Evolutionary conservation across 2,113 vertebrate genomes (phyloP).

Genomic region (Thalassoma bifasciatum): DNA sequence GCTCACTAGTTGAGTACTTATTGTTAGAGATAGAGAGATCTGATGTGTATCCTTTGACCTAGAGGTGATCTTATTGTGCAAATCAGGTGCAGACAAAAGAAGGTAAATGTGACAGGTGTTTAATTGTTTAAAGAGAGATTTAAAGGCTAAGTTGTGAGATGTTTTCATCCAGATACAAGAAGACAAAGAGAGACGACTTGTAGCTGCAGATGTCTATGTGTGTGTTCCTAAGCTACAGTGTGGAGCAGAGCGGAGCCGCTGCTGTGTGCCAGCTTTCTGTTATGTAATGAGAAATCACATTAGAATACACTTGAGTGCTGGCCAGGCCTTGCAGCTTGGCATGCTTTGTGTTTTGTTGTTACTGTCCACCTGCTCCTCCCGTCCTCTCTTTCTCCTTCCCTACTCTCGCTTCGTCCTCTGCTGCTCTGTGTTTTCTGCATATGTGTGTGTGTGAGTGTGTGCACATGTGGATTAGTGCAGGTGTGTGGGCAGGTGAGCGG

Average conservation of each 20-base stretch:
- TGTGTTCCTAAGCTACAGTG: constrained; percentile 8
- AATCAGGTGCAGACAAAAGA: neutral
- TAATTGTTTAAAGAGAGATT: neutral
- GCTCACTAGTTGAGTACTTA: neutral
- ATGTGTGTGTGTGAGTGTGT: neutral
- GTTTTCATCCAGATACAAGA: neutral
- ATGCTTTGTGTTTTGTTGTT: constrained; percentile 56
- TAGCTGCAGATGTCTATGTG: constrained; percentile 1
- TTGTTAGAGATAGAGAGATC: neutral
- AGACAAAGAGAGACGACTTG: constrained; percentile 20
- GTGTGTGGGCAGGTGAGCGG: neutral
- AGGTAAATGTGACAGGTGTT: neutral
- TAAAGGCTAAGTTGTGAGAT: constrained; percentile 8
- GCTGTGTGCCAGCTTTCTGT: constrained; percentile 59
- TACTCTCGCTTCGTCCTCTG: neutral
- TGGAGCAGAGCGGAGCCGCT: constrained; percentile 37
- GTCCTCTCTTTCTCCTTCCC: constrained; percentile 29
- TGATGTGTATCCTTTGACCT: neutral
- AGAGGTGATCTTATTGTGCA: neutral
- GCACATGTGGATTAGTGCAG: neutral
- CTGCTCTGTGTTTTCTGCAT: constrained; percentile 3
- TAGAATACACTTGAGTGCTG: constrained; percentile 57
- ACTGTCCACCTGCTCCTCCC: constrained; percentile 51
- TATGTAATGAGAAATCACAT: constrained; percentile 77
- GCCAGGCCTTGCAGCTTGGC: constrained; percentile 40